phyloP scores from a whole-genome alignment of 2,797 vertebrate species.

The Pelochelys cantorii region DNA sequence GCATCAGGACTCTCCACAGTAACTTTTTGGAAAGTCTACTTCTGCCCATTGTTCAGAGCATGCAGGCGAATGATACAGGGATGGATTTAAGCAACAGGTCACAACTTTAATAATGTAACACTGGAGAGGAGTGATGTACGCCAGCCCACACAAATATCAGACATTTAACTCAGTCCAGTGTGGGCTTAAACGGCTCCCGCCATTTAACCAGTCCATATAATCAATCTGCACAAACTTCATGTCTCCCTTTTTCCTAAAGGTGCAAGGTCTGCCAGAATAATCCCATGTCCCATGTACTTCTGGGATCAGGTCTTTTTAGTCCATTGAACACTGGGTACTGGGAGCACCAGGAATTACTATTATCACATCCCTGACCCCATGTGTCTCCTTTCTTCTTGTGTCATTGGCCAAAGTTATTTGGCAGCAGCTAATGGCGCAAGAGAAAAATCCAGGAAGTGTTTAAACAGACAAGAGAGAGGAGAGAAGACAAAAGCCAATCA shows the following conservation, averaged over 20 bases:
- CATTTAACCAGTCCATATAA: background rate
- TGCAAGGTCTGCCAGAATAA: background rate
- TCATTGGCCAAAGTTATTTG: background rate
- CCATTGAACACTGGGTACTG: background rate
- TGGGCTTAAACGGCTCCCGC: background rate
- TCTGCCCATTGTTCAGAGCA: background rate
- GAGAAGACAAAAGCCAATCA: background rate
- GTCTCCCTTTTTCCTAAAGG: background rate
- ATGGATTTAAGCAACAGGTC: background rate
- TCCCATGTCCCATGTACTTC: background rate
- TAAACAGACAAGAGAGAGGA: background rate
- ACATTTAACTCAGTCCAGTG: background rate
- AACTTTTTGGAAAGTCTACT: background rate
- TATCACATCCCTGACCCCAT: background rate
- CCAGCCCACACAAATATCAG: background rate
- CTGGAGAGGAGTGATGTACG: background rate
- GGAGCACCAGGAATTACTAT: background rate
- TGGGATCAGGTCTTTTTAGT: background rate
- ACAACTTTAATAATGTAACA: background rate
- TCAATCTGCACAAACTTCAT: background rate
- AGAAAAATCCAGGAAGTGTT: background rate
- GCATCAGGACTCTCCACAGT: fast-evolving
- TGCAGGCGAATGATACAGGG: fast-evolving
- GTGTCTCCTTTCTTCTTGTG: background rate
- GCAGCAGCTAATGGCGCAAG: background rate